phyloP scores from a whole-genome alignment of 2,113 vertebrate species.

The Chlorocebus sabaeus region DNA sequence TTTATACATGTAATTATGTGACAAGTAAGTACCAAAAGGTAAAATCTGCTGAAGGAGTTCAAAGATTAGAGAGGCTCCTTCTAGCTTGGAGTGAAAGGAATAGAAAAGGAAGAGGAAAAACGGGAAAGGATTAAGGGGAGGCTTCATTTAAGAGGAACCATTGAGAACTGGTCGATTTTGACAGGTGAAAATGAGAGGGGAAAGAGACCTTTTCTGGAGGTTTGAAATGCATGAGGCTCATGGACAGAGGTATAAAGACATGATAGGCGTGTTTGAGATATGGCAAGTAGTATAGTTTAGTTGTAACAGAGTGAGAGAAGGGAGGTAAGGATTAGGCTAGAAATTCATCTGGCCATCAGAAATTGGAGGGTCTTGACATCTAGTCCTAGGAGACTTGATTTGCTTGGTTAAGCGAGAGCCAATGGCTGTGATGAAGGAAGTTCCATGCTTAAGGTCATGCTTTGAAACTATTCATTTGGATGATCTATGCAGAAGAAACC shows the following conservation, averaged over 20 bases:
- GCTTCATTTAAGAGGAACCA: background rate
- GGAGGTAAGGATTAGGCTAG: background rate
- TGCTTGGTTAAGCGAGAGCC: background rate
- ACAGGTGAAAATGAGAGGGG: background rate
- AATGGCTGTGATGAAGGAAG: background rate
- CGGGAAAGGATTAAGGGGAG: background rate
- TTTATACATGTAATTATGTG: background rate
- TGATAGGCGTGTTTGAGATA: background rate
- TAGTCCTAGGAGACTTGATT: background rate
- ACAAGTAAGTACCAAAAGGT: slow-evolving; percentile 22
- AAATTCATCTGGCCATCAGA: background rate
- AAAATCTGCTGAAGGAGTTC: background rate
- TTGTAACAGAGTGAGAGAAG: background rate
- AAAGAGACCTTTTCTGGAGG: background rate
- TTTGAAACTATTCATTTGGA: background rate
- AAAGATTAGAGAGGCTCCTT: background rate
- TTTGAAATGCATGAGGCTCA: background rate
- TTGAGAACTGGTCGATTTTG: background rate
- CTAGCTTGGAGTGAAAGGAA: background rate
- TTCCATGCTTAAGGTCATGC: background rate
- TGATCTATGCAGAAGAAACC: background rate
- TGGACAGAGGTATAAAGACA: background rate
- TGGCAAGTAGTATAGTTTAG: background rate
- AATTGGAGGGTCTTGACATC: background rate
- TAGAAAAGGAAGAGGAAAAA: background rate